phyloP scores from a whole-genome alignment of 2,113 vertebrate species.

The Aplodontia rufa region DNA sequence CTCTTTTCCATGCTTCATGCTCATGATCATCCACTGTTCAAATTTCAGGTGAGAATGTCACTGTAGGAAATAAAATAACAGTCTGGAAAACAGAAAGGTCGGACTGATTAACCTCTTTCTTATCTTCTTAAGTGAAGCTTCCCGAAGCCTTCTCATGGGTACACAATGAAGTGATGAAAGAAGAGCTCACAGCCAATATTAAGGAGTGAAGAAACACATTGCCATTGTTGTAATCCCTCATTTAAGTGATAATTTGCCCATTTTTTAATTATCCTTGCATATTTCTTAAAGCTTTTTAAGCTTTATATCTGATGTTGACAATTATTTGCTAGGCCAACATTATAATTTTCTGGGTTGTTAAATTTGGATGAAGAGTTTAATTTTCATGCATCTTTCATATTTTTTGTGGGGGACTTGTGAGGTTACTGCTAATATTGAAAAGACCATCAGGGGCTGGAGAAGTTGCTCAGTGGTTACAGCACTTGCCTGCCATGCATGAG shows the following conservation, averaged over 20 bases:
- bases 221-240: not conserved
- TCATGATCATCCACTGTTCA: not conserved
- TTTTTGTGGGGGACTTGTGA: not conserved
- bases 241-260: slow-evolving; percentile 42
- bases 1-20: not conserved
- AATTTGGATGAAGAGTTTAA: not conserved
- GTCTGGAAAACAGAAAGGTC: slow-evolving; percentile 20
- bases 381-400: not conserved
- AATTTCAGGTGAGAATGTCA: slow-evolving; percentile 31
- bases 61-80: slow-evolving; percentile 50
- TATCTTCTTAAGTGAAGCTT: slow-evolving; percentile 55
- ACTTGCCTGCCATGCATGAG: too few species aligned
- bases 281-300: not conserved
- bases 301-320: slow-evolving; percentile 18
- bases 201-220: not conserved
- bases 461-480: too few species aligned
- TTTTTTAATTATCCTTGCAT: slow-evolving; percentile 11
- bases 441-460: not conserved
- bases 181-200: not conserved
- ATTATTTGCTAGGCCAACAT: slow-evolving; percentile 28
- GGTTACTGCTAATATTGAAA: not conserved
- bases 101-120: slow-evolving; percentile 58
- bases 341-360: slow-evolving; percentile 30
- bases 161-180: not conserved
- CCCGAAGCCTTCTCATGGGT: slow-evolving; percentile 22